Evolutionary conservation across 2,797 vertebrate species (phyloP).

Genomic region (Ptychobarbus kaznakovi): DNA sequence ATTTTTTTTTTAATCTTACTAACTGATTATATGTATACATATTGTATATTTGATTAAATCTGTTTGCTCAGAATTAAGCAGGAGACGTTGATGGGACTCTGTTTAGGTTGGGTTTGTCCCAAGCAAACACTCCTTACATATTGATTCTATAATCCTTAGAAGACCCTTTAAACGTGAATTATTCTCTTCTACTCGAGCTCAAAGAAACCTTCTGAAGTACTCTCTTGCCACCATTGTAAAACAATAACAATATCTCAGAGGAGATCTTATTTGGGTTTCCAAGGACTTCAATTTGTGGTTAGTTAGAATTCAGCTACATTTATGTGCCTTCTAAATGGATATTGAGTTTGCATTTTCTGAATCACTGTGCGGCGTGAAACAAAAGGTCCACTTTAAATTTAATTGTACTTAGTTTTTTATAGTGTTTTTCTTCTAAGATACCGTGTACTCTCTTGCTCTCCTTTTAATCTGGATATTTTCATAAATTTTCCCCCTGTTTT

Average conservation of each 20-base stretch:
- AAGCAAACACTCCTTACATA: constrained; percentile 15
- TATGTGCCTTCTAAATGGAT: constrained; percentile 41
- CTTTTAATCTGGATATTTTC: constrained; percentile 2
- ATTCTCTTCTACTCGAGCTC: constrained; percentile 18
- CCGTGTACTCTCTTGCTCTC: not conserved
- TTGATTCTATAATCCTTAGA: constrained; percentile 31
- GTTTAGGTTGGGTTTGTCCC: not conserved
- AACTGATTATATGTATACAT: not conserved
- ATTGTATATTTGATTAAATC: not conserved
- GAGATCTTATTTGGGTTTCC: constrained; percentile 40
- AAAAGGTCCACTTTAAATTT: constrained; percentile 32
- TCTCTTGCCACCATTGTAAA: constrained; percentile 37
- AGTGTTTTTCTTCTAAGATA: constrained; percentile 18
- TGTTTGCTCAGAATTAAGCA: not conserved
- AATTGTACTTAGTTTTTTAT: constrained; percentile 41
- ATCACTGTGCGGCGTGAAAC: constrained; percentile 13
- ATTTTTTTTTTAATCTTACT: not conserved
- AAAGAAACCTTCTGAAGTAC: constrained; percentile 32
- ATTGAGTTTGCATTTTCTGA: constrained; percentile 44
- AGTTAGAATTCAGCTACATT: constrained; percentile 39
- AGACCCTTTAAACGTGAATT: constrained; percentile 20
- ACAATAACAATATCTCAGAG: constrained; percentile 41
- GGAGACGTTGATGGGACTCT: not conserved
- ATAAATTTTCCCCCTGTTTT: not conserved
- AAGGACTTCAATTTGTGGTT: constrained; percentile 37